These are phyloP conservation scores for Smithornis capensis DNA, from an alignment of 2,113 vertebrate genomes.

Conservation along the genomic window DNA sequence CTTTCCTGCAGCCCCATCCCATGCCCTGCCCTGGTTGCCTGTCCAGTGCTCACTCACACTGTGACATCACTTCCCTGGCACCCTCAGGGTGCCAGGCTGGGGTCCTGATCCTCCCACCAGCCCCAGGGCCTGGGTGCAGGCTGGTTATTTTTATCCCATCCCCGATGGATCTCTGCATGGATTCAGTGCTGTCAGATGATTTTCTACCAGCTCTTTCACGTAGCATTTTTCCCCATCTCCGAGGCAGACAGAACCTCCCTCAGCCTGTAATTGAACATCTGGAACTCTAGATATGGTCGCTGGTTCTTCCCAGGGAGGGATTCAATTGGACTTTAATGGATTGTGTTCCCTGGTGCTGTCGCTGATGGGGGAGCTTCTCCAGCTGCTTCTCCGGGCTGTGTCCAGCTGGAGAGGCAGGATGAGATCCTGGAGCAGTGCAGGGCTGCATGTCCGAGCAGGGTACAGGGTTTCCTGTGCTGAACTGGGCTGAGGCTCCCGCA, in stretches of 20 bases:
- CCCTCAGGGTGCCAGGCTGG: not conserved
- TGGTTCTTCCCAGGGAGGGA: not conserved
- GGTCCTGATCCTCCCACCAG: not conserved
- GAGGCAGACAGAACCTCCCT: not conserved
- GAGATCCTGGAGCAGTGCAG: not conserved
- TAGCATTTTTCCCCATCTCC: not conserved
- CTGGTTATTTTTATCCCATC: not conserved
- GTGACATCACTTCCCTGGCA: accelerated
- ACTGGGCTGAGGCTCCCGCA: not conserved
- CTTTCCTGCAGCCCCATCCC: not conserved
- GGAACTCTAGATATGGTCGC: not conserved
- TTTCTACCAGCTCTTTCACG: not conserved
- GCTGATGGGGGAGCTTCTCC: accelerated
- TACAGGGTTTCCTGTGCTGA: not conserved
- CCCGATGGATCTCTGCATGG: accelerated
- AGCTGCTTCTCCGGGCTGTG: not conserved
- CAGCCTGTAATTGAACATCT: not conserved
- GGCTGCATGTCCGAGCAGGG: not conserved
- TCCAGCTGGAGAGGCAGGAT: not conserved
- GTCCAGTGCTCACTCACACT: accelerated
- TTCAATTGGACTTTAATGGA: not conserved
- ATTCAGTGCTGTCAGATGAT: not conserved
- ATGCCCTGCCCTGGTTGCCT: not conserved
- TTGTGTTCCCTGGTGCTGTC: accelerated
- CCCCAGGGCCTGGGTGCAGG: not conserved